Evolutionary conservation across 2,888 invertebrate species (phyloP).

Genomic region (Aphrophora alni): DNA sequence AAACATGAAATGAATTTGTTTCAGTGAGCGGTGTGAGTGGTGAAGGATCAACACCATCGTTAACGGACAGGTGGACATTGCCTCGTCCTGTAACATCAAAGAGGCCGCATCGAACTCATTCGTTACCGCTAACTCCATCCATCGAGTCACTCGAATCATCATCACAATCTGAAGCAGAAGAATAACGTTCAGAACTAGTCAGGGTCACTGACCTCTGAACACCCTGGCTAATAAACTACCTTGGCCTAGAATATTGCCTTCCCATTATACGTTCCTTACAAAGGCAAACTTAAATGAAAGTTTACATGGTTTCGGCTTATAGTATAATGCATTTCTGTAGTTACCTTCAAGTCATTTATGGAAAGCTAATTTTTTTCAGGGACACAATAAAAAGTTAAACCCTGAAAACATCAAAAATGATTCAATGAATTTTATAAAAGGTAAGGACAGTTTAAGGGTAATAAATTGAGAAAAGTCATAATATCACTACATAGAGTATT

Average conservation of each 20-base stretch:
- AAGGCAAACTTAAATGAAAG: neutral
- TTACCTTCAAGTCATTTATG: too few relatives aligned
- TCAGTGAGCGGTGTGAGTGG: constrained; percentile 30
- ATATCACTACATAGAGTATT: too few relatives aligned
- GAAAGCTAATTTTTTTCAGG: too few relatives aligned
- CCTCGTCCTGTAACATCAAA: constrained; percentile 30
- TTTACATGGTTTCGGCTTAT: neutral
- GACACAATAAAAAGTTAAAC: too few relatives aligned
- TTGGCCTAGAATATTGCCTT: neutral
- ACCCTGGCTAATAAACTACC: neutral
- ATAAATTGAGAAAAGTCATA: too few relatives aligned
- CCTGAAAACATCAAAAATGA: too few relatives aligned
- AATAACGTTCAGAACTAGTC: constrained; percentile 33
- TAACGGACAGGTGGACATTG: constrained; percentile 45
- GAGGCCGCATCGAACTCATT: constrained; percentile 6
- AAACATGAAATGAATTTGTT: too few relatives aligned
- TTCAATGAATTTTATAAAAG: too few relatives aligned
- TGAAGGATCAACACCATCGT: constrained; percentile 46
- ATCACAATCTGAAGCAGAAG: constrained; percentile 24
- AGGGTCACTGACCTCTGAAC: constrained; percentile 36
- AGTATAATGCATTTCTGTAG: neutral
- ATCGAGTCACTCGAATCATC: constrained; percentile 38
- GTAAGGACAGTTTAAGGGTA: too few relatives aligned
- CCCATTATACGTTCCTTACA: neutral
- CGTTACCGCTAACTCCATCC: constrained; percentile 19